Percentiles rank a stretch among this genome's conserved stretches.
phyloP scores from a whole-genome alignment of 2,888 invertebrate species.

The Neria commutata region DNA sequence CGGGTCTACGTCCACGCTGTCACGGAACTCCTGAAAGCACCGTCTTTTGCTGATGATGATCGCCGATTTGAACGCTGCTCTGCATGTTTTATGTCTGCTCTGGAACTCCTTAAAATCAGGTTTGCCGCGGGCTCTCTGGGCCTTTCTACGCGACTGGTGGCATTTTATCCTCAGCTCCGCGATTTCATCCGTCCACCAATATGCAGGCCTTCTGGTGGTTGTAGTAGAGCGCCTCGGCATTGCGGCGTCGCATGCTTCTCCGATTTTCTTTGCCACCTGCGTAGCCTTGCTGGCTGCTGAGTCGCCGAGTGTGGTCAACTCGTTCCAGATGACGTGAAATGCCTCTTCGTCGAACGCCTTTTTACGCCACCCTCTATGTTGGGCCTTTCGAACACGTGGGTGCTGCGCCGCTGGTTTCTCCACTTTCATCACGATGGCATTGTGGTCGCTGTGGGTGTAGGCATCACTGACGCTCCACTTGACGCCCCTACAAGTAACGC shows the following conservation, averaged over 20 bases:
- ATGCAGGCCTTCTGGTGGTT: neutral
- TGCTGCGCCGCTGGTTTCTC: neutral
- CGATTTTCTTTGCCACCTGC: neutral
- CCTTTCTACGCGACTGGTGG: neutral
- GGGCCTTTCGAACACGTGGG: neutral
- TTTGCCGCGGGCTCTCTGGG: neutral
- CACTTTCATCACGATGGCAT: neutral
- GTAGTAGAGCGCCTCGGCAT: neutral
- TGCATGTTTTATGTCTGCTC: neutral
- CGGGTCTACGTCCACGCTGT: too few species aligned
- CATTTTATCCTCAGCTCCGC: neutral
- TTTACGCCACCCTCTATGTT: neutral
- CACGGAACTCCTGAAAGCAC: too few species aligned
- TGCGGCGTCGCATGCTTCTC: neutral
- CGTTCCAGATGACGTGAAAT: neutral
- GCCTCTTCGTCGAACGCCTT: too few species aligned
- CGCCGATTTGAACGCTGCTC: too few species aligned
- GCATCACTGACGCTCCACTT: neutral
- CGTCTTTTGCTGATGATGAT: too few species aligned
- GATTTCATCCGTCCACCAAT: neutral
- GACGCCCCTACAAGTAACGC: neutral
- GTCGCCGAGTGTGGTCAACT: neutral
- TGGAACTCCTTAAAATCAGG: neutral
- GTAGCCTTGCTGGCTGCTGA: too few species aligned
- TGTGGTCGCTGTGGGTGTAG: neutral